A percentile compares a stretch with the other conserved stretches of the same genome.
phyloP scores from a whole-genome alignment of 2,113 vertebrate genomes.

The Cinclus cinclus region DNA sequence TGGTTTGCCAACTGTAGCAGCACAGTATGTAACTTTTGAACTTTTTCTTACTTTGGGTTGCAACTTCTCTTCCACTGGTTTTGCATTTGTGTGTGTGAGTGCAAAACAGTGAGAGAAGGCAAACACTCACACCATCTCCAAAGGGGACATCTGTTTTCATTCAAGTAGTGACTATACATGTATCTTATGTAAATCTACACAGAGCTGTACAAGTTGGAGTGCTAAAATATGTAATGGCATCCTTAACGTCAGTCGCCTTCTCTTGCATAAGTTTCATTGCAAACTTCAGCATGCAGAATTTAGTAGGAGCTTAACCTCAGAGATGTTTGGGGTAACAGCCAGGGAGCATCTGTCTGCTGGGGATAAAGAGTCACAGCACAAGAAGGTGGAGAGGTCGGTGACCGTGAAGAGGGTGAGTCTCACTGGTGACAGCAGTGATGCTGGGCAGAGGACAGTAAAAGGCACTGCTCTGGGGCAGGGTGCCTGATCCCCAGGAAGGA shows the following conservation, averaged over 20 bases:
- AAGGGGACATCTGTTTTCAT: neutral
- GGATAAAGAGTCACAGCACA: neutral
- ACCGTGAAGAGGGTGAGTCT: rapidly evolving
- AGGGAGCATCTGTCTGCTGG: rapidly evolving
- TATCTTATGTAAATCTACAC: neutral
- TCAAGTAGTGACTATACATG: neutral
- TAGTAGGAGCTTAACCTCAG: neutral
- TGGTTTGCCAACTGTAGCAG: neutral
- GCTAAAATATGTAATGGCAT: neutral
- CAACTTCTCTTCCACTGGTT: neutral
- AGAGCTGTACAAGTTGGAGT: neutral
- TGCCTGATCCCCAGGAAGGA: neutral
- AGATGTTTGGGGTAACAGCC: neutral
- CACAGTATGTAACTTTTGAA: neutral
- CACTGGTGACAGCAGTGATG: neutral
- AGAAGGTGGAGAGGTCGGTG: neutral
- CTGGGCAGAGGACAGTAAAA: neutral
- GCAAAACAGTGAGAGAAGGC: neutral
- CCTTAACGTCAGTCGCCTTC: neutral
- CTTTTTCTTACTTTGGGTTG: neutral
- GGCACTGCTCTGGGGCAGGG: neutral
- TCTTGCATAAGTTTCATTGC: neutral
- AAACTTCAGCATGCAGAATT: neutral
- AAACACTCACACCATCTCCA: rapidly evolving
- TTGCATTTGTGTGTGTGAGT: neutral